Conservation (phyloP, 2,797 vertebrate species). For the Delichon dasypus region DNA sequence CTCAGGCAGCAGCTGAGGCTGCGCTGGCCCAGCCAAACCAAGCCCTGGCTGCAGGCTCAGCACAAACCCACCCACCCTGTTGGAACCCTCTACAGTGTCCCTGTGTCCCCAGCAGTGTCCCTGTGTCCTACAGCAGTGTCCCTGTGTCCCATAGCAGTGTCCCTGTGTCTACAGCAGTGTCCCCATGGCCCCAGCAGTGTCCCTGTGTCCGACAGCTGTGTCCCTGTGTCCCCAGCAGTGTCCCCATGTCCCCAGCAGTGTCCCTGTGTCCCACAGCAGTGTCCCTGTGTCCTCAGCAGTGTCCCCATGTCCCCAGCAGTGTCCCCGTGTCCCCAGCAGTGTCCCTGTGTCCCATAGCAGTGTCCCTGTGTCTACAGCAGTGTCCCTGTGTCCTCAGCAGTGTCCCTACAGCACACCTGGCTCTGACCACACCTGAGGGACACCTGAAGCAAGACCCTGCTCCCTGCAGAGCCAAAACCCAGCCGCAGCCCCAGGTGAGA, state of each 20-base stretch:
- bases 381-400: not conserved
- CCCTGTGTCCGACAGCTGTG: not conserved
- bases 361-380: not conserved
- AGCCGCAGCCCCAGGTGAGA: not conserved
- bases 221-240: not conserved
- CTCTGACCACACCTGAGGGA: not conserved
- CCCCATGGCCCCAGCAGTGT: not conserved
- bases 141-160: rapidly evolving
- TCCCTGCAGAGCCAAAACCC: not conserved
- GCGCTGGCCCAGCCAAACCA: not conserved
- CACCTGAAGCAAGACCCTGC: not conserved
- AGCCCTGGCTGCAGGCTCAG: not conserved
- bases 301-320: not conserved
- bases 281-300: not conserved
- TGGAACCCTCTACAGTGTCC: not conserved
- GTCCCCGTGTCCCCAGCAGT: no score
- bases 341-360: not conserved
- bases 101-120: not conserved
- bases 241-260: not conserved
- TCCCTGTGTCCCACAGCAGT: not conserved
- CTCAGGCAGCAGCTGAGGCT: not conserved
- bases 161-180: not conserved
- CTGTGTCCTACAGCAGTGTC: not conserved
- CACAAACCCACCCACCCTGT: not conserved
- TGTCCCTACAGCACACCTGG: not conserved